These are phyloP conservation scores for Ceratitis capitata DNA, from an alignment of 1,140 invertebrate species.

Conservation along the genomic window DNA sequence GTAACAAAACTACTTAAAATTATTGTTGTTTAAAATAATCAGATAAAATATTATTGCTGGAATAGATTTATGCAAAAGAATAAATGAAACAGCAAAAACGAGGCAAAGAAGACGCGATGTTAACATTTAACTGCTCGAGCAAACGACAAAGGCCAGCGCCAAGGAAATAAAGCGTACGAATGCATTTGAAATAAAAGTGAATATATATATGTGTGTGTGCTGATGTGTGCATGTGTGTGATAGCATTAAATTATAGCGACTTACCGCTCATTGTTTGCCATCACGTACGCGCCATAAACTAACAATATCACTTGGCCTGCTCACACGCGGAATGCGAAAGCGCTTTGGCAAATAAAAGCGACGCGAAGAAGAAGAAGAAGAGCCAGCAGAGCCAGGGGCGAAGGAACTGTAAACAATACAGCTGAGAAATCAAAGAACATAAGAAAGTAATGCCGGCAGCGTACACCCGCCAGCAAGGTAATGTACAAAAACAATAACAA, in stretches of 20 bases:
- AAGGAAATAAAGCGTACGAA: too few species aligned
- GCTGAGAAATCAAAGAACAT: slow-evolving; percentile 6
- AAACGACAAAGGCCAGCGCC: too few species aligned
- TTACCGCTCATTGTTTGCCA: background rate
- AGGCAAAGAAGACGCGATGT: too few species aligned
- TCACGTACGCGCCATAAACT: slow-evolving; percentile 13
- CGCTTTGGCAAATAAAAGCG: background rate
- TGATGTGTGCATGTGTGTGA: background rate
- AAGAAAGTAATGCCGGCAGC: background rate
- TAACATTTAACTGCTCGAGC: too few species aligned
- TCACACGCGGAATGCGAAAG: background rate
- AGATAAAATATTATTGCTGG: too few species aligned
- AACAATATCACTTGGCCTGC: background rate
- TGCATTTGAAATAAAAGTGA: background rate
- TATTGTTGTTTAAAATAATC: too few species aligned
- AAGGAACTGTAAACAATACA: background rate
- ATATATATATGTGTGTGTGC: background rate
- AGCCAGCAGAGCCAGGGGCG: background rate
- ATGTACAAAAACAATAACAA: background rate
- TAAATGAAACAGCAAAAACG: too few species aligned
- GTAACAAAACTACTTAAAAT: too few species aligned
- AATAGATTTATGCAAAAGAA: too few species aligned
- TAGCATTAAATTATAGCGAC: background rate
- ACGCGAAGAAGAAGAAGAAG: background rate
- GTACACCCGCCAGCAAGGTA: background rate